A percentile compares a stretch with the other conserved stretches of the same genome.
These are phyloP conservation scores for Sarcophaga bullata DNA, from an alignment of 1,140 invertebrate species.

Conservation along the genomic window DNA sequence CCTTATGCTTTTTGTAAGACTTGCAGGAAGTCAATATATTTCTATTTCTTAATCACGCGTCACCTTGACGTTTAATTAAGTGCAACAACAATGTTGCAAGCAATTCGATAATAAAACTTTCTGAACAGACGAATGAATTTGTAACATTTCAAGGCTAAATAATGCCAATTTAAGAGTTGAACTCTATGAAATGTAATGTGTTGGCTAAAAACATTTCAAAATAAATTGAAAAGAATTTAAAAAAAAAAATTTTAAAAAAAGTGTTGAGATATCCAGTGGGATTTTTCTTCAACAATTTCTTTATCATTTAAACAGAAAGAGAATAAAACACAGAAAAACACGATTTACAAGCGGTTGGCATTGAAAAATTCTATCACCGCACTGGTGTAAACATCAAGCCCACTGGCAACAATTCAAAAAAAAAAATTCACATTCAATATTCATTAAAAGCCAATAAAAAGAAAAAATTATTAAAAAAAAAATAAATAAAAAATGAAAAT, in stretches of 20 bases:
- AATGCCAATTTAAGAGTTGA: too few species aligned
- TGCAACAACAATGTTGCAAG: too few species aligned
- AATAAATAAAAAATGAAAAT: too few species aligned
- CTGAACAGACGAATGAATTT: too few species aligned
- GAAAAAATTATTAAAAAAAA: too few species aligned
- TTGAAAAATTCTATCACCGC: background rate
- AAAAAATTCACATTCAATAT: slow-evolving; percentile 1
- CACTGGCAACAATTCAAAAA: background rate
- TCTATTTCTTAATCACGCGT: too few species aligned
- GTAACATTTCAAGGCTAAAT: too few species aligned
- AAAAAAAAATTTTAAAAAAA: background rate
- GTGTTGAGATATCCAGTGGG: background rate
- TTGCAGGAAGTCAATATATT: too few species aligned
- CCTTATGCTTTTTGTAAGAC: too few species aligned
- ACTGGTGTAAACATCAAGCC: background rate
- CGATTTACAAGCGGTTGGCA: slow-evolving; percentile 2
- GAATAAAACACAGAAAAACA: background rate
- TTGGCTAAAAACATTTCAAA: background rate
- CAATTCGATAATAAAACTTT: too few species aligned
- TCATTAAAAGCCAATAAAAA: background rate
- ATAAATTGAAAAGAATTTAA: background rate
- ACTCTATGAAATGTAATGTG: background rate
- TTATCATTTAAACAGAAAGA: background rate
- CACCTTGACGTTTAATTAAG: too few species aligned
- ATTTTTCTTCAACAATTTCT: background rate